Percentiles rank a stretch among this genome's conserved stretches.
These are phyloP conservation scores for Polietes domitor DNA, from an alignment of 2,888 invertebrate genomes.

Conservation along the genomic window DNA sequence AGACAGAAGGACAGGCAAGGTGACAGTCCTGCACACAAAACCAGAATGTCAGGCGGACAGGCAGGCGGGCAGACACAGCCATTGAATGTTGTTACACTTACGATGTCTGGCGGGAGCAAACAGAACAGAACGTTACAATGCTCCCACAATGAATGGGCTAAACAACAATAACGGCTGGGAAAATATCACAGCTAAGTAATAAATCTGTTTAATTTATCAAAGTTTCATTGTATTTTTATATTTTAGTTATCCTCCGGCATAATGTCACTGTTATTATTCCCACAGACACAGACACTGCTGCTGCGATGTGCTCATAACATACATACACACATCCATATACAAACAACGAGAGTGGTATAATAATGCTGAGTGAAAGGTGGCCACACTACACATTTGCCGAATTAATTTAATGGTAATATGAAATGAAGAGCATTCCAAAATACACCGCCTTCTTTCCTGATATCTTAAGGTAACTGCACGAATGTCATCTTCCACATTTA, in stretches of 20 bases:
- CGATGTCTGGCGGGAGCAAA: neutral
- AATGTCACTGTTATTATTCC: constrained; percentile 49
- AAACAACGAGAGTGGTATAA: neutral
- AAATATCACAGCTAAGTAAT: constrained; percentile 31
- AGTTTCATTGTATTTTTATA: constrained; percentile 62
- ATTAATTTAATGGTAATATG: no score
- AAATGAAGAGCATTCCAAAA: no score
- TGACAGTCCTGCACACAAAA: constrained; percentile 4
- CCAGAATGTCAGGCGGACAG: constrained; percentile 9
- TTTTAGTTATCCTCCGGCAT: constrained; percentile 45
- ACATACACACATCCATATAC: neutral
- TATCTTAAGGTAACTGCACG: no score
- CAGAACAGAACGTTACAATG: neutral
- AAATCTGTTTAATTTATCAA: constrained; percentile 70
- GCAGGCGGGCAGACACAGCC: neutral
- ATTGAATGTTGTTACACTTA: neutral
- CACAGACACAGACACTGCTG: constrained; percentile 6
- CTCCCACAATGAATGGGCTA: neutral
- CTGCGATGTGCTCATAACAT: neutral
- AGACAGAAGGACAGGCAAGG: constrained; percentile 22
- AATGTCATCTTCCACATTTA: no score
- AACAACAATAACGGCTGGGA: neutral
- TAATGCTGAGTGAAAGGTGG: neutral
- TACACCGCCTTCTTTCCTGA: no score
- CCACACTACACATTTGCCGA: no score